Base-by-base conservation (phyloP, 64 coral and sea anemone genomes). In the Montipora foliosa region DNA sequence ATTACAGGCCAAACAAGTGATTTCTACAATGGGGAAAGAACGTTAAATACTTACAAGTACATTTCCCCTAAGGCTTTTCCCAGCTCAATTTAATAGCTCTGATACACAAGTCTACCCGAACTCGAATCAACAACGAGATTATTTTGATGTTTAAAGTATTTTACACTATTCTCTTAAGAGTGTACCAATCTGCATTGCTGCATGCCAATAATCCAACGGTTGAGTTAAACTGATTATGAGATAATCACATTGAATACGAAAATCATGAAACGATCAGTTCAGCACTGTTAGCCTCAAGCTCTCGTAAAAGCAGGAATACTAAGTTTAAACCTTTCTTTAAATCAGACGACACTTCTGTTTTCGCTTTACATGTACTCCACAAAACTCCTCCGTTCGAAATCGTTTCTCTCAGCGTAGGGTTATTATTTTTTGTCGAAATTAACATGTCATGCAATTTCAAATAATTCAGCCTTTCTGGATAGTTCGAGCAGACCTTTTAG, bases 201-300 rank as follows among this genome's bases (percentile, higher is more conserved):
- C 44, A 8, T 71, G 82, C 70, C 82, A 22, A 9, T 50, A 86
- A 86, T 86, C 82, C 66, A 17, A 86, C 19, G 16, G n/a, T 10
- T 19, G 8, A 50, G 55, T 22, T 71, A 86, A 86, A 71, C 82
- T 68, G n/a, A 22, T 78, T 49, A 17, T 45, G 16, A 19, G 82
- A 86, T 86, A 50, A 86, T 86, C 19, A 21, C 37, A 71, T 45
- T 21, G 47, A 19, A 14, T 10, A 71, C 70, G 25, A 7, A 46
- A 21, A 73, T 6, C 64, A 37, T 67, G 62, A 71, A 71, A 47
- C 66, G 66, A 70, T 71, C 46, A n/a, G 8, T 73, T 37, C 37
- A 37, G 37, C 21, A 25, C 11, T 47, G 74, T 76, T 45, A 76
- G 24, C 5, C 2, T 55, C 17, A 24, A 29, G n/a, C 16, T 74